Evolutionary conservation across 2,113 vertebrate genomes (phyloP).

Genomic region (Macrotis lagotis): DNA sequence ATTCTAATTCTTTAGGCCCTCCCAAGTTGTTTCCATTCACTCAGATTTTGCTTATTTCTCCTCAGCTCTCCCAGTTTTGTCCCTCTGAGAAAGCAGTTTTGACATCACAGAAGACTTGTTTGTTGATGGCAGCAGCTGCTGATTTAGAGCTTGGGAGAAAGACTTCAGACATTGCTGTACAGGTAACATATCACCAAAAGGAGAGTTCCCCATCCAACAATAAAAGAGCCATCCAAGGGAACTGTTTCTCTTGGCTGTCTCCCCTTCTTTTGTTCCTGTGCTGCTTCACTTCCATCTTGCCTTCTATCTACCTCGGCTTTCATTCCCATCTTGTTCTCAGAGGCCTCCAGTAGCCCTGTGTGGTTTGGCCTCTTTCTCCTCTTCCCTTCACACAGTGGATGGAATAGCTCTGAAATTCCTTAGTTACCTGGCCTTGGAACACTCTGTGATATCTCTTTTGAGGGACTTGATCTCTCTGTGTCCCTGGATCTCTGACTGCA

Average conservation of each 20-base stretch:
- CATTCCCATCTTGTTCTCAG: slow-evolving; percentile 50
- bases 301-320: slow-evolving; percentile 31
- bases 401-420: background rate
- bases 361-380: slow-evolving; percentile 21
- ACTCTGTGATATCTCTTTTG: slow-evolving; percentile 39
- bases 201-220: background rate
- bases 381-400: slow-evolving; percentile 21
- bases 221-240: background rate
- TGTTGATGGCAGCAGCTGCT: slow-evolving; percentile 90
- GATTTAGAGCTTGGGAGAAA: slow-evolving; percentile 89
- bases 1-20: slow-evolving; percentile 67
- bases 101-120: slow-evolving; percentile 91
- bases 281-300: slow-evolving; percentile 28
- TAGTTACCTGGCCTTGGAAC: background rate
- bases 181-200: slow-evolving; percentile 81
- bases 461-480: slow-evolving; percentile 38
- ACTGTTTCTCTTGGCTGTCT: slow-evolving; percentile 13
- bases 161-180: slow-evolving; percentile 79
- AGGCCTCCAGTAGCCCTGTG: slow-evolving; percentile 36
- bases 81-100: slow-evolving; percentile 88
- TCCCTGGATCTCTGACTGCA: slow-evolving; percentile 17
- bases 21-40: slow-evolving; percentile 65
- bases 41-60: slow-evolving; percentile 73
- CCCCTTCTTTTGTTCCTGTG: slow-evolving; percentile 42
- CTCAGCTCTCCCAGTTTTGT: slow-evolving; percentile 92